These are phyloP conservation scores for Atethmia centrago DNA, from an alignment of 2,888 invertebrate genomes.

Conservation along the genomic window DNA sequence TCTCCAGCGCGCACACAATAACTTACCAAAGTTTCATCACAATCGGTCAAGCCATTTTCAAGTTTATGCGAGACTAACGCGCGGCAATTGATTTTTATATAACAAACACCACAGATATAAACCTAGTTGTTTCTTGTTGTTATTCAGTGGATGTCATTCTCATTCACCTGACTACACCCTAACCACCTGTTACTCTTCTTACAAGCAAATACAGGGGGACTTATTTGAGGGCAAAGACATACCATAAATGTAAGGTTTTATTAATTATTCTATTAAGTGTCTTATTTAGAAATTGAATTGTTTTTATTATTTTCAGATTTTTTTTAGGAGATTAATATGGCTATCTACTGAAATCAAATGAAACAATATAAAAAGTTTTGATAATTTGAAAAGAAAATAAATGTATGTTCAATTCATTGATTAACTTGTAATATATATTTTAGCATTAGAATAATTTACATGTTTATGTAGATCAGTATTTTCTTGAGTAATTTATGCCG, in stretches of 20 bases:
- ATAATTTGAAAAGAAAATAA: not conserved
- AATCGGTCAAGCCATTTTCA: too few relatives aligned
- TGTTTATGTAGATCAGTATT: too few relatives aligned
- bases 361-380: not conserved
- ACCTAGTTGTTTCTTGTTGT: not conserved
- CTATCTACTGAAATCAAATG: not conserved
- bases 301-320: not conserved
- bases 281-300: too few relatives aligned
- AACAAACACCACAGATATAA: too few relatives aligned
- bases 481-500: not conserved
- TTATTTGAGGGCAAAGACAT: slow-evolving; percentile 13
- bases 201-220: slow-evolving; percentile 11
- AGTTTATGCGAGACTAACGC: too few relatives aligned
- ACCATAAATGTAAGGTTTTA: not conserved
- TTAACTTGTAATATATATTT: not conserved
- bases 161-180: slow-evolving; percentile 33
- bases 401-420: not conserved
- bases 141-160: slow-evolving; percentile 17
- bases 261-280: too few relatives aligned
- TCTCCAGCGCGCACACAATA: too few relatives aligned
- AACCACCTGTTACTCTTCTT: slow-evolving; percentile 39
- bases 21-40: too few relatives aligned
- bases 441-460: not conserved
- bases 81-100: too few relatives aligned
- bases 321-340: too few relatives aligned